phyloP scores from a whole-genome alignment of 2,797 vertebrate species.

The Euphonia xanthogaster region DNA sequence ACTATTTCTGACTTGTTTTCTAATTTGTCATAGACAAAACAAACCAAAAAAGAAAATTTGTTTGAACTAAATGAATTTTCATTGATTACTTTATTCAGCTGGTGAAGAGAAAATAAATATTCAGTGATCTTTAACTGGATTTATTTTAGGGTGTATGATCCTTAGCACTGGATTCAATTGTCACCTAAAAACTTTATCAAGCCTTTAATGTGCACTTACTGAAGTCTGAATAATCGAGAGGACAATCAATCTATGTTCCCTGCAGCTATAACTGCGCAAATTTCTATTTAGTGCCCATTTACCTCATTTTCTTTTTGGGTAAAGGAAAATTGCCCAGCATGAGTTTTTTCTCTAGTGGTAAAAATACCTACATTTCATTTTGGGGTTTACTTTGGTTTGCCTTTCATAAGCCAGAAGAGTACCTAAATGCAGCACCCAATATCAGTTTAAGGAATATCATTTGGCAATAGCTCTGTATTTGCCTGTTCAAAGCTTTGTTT shows the following conservation, averaged over 20 bases:
- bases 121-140: neutral
- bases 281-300: constrained; percentile 11
- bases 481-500: neutral
- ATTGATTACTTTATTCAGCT: neutral
- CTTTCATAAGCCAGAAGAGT: neutral
- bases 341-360: neutral
- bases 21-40: neutral
- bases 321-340: neutral
- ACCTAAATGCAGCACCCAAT: neutral
- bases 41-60: neutral
- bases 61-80: neutral
- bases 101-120: neutral
- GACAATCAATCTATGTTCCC: constrained; percentile 23
- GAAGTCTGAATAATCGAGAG: constrained; percentile 22
- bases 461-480: neutral
- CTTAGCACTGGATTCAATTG: neutral
- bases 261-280: neutral
- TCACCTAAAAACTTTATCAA: constrained; percentile 33
- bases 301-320: neutral
- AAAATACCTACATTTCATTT: neutral
- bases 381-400: neutral
- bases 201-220: constrained; percentile 13
- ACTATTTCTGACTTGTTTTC: neutral
- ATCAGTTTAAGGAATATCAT: neutral
- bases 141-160: neutral